Conservation (phyloP, 2,113 vertebrate genomes). For the Brachirus orientalis region DNA sequence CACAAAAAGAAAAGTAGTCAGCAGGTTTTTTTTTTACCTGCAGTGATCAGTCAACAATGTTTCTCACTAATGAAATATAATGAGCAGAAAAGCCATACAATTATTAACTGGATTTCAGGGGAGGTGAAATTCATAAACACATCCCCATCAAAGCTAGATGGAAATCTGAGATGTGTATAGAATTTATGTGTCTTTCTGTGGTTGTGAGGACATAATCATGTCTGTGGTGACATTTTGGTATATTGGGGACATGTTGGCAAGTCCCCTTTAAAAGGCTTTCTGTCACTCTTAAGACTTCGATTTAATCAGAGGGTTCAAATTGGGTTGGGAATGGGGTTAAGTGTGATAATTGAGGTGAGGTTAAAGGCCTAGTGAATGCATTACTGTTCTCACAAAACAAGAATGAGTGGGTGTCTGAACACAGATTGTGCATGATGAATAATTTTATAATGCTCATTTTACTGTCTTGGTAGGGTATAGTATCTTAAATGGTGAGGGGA, state of each 20-base stretch:
- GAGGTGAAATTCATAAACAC: slow-evolving; percentile 51
- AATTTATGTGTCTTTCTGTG: neutral
- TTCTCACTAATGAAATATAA: slow-evolving; percentile 28
- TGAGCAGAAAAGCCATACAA: slow-evolving; percentile 24
- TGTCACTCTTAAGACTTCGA: no score
- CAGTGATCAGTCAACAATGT: slow-evolving; percentile 21
- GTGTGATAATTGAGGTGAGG: no score
- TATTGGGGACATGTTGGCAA: no score
- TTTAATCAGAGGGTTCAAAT: no score
- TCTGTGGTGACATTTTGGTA: no score
- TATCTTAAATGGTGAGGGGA: slow-evolving; percentile 43
- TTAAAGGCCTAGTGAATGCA: no score
- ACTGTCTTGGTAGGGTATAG: no score
- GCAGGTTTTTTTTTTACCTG: slow-evolving; percentile 20
- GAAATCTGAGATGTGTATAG: slow-evolving; percentile 21
- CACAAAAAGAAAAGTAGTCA: slow-evolving; percentile 52
- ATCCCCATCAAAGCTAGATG: slow-evolving; percentile 24
- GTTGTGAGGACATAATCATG: no score
- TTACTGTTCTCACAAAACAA: no score
- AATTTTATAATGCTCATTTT: slow-evolving; percentile 32
- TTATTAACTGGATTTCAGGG: slow-evolving; percentile 66
- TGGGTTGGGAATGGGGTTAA: no score
- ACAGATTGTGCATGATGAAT: slow-evolving; percentile 5
- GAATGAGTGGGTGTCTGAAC: slow-evolving; percentile 2
- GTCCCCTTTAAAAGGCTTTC: no score